phyloP scores from a whole-genome alignment of 1,140 invertebrate species.

The Hyles vespertilio region DNA sequence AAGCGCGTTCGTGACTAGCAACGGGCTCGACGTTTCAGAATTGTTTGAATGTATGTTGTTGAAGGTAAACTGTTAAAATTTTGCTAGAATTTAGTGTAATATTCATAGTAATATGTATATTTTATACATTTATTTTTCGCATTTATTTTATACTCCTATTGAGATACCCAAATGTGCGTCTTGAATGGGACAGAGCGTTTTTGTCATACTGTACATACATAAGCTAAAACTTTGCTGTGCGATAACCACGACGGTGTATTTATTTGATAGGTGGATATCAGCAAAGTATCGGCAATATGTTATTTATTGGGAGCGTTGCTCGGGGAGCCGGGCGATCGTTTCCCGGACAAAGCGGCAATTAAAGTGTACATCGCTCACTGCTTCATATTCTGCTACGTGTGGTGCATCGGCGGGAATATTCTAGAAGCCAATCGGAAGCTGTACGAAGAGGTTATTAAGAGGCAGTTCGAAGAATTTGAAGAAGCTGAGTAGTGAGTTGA shows the following conservation, averaged over 20 bases:
- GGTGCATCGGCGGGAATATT: constrained; percentile 90
- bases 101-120: too few species aligned
- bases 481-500: constrained; percentile 75
- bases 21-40: too few species aligned
- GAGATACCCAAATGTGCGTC: too few species aligned
- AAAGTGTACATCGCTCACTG: constrained; percentile 82
- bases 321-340: constrained; percentile 72
- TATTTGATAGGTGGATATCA: constrained; percentile 83
- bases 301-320: constrained; percentile 83
- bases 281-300: constrained; percentile 86
- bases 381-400: constrained; percentile 86
- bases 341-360: constrained; percentile 74
- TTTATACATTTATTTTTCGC: too few species aligned
- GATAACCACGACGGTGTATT: neutral
- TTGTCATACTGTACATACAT: too few species aligned
- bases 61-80: too few species aligned
- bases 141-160: too few species aligned
- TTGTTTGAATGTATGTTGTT: too few species aligned
- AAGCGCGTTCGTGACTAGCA: too few species aligned
- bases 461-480: constrained; percentile 82
- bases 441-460: constrained; percentile 82
- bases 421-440: constrained; percentile 80
- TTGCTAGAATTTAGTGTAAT: too few species aligned
- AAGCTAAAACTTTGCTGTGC: too few species aligned
- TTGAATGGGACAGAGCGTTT: too few species aligned